A percentile compares a stretch with the other conserved stretches of the same genome.
phyloP scores from a whole-genome alignment of 2,113 vertebrate genomes.

The Gracilinanus agilis region DNA sequence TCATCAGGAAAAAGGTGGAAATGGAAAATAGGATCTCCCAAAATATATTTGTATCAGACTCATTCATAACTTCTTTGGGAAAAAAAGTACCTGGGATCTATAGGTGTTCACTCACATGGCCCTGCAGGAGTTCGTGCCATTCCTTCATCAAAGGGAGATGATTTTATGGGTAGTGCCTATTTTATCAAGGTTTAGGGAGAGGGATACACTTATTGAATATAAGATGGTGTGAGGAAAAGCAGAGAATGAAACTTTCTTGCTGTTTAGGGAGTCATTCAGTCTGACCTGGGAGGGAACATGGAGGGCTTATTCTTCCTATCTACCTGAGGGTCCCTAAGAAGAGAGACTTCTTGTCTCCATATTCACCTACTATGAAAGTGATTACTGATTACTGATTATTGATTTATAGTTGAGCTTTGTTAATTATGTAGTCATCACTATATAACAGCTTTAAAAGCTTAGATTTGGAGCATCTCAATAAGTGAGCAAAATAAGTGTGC shows the following conservation, averaged over 20 bases:
- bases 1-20: background rate
- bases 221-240: background rate
- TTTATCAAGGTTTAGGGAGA: background rate
- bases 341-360: background rate
- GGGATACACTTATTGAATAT: background rate
- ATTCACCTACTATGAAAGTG: background rate
- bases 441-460: too few relatives aligned
- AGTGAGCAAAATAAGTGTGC: too few relatives aligned
- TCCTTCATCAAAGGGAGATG: background rate
- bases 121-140: background rate
- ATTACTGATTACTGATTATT: too few relatives aligned
- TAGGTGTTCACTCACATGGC: background rate
- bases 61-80: background rate
- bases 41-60: background rate
- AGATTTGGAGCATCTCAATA: too few relatives aligned
- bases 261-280: background rate
- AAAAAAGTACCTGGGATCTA: background rate
- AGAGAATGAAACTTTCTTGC: background rate
- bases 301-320: background rate
- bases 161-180: background rate
- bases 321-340: background rate
- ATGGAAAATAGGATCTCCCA: background rate
- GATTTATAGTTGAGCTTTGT: too few relatives aligned
- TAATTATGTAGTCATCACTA: too few relatives aligned
- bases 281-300: background rate